Conservation (phyloP, 2,888 invertebrate species). For the Pseudoips prasinana region DNA sequence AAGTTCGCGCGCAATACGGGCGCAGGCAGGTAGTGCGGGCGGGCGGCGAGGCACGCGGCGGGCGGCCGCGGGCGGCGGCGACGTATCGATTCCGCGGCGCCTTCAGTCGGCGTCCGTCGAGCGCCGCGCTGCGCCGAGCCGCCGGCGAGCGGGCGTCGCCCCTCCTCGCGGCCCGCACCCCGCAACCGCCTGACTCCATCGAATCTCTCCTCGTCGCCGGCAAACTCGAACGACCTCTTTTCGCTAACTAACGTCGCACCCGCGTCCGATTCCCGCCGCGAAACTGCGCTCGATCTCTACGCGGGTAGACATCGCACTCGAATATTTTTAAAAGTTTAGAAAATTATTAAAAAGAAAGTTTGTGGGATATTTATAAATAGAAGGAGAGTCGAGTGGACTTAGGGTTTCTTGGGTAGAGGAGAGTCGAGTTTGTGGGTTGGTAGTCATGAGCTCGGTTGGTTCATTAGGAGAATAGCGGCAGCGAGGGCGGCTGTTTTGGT, state of each 20-base stretch:
- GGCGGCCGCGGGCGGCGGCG: slow-evolving; percentile 64
- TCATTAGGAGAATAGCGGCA: slow-evolving; percentile 17
- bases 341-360: slow-evolving; percentile 20
- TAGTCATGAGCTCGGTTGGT: slow-evolving; percentile 26
- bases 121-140: slow-evolving; percentile 80
- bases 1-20: slow-evolving; percentile 81
- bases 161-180: slow-evolving; percentile 55
- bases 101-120: slow-evolving; percentile 80
- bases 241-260: slow-evolving; percentile 77
- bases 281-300: slow-evolving; percentile 66
- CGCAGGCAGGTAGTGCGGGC: slow-evolving; percentile 62
- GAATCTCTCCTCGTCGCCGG: slow-evolving; percentile 68
- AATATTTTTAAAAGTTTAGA: slow-evolving; percentile 30
- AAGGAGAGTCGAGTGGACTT: too few species aligned
- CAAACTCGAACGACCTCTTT: slow-evolving; percentile 80
- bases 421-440: slow-evolving; percentile 4
- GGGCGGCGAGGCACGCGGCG: slow-evolving; percentile 57
- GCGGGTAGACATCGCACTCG: slow-evolving; percentile 32
- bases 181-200: slow-evolving; percentile 44
- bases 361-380: slow-evolving; percentile 13
- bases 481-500: slow-evolving; percentile 1
- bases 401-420: too few species aligned
- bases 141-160: slow-evolving; percentile 71
- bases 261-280: slow-evolving; percentile 72
- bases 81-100: slow-evolving; percentile 77